Percentiles rank a stretch among this genome's conserved stretches.
These are phyloP conservation scores for Myiozetetes cayanensis DNA, from an alignment of 2,113 vertebrate species.

Conservation along the genomic window DNA sequence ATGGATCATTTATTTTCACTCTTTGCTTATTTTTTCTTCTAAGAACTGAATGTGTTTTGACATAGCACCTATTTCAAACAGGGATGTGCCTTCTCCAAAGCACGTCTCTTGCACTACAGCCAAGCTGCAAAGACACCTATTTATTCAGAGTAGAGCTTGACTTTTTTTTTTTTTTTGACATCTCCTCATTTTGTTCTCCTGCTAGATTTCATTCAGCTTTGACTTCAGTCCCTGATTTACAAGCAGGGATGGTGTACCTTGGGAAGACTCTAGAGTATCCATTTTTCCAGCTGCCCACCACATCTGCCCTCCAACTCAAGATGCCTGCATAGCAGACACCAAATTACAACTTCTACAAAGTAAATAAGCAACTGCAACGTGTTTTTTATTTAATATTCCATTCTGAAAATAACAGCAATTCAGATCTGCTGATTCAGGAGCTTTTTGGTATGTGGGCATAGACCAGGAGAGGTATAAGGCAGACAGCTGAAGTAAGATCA, in stretches of 20 bases:
- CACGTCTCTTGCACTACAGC: background rate
- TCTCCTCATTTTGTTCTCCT: background rate
- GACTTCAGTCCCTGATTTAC: background rate
- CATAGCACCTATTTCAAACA: background rate
- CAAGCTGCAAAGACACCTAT: background rate
- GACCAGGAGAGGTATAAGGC: background rate
- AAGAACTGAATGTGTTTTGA: background rate
- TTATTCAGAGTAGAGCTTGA: background rate
- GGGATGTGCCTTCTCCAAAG: background rate
- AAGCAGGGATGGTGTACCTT: background rate
- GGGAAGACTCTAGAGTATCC: background rate
- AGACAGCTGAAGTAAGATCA: background rate
- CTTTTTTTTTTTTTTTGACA: background rate
- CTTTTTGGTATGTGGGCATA: background rate
- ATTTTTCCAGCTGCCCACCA: background rate
- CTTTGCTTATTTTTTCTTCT: slow-evolving; percentile 1
- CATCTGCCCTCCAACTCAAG: background rate
- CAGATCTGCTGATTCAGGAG: background rate
- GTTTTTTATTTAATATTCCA: background rate
- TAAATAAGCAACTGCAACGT: background rate
- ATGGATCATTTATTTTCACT: background rate
- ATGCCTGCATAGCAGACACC: background rate
- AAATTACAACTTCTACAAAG: background rate
- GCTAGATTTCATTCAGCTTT: background rate
- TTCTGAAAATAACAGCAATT: background rate